Base-by-base conservation (phyloP, 2,113 vertebrate species). In the Channa maculata region DNA sequence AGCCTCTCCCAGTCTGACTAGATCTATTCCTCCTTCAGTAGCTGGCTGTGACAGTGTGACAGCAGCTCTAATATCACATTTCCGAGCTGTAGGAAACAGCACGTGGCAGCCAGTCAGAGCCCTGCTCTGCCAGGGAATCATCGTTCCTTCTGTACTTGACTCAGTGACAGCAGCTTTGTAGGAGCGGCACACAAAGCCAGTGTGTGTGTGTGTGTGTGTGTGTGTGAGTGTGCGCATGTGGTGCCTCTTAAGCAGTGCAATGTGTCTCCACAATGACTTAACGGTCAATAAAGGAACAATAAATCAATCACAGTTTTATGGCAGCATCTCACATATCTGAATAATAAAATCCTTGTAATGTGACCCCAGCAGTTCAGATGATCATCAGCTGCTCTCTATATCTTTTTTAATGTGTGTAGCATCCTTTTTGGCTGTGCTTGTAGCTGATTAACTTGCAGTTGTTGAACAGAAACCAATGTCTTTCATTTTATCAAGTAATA, bases 1-100 rank as follows among this genome's bases (percentile, higher is more conserved):
- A 34, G 50, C 46, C 38, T 45, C 3, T 14, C 9, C 1, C 57
- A 63, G 48, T 43, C 13, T 55, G 51, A 41, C 43, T 36, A 61
- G 13, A 48, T 48, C 65, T 52, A 24, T 61, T 65, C 41, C 14
- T 71, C 49, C 13, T 24, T 38, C 53, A 79, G 66, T 51, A 52
- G 43, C 51, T 72, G 84, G 72, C 50, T 74, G 84, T 63, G 65
- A 84, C 65, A 57, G 71, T 61, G 71, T 72, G 71, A 77, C 76
- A 59, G 45, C 54, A 49, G 54, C 53, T 80, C 65, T 36, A 10
- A 59, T 80, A 79, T 86, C 71, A 71, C 38, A 67, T 84, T 68
- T 73, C 66, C 0, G 3, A 50, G 68, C 61, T 45, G 60, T 12
- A 49, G 71, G 68, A 76, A 65, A 66, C 71, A 50, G 60, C 65